Conservation (phyloP, 2,113 vertebrate genomes). For the Synchiropus splendidus region DNA sequence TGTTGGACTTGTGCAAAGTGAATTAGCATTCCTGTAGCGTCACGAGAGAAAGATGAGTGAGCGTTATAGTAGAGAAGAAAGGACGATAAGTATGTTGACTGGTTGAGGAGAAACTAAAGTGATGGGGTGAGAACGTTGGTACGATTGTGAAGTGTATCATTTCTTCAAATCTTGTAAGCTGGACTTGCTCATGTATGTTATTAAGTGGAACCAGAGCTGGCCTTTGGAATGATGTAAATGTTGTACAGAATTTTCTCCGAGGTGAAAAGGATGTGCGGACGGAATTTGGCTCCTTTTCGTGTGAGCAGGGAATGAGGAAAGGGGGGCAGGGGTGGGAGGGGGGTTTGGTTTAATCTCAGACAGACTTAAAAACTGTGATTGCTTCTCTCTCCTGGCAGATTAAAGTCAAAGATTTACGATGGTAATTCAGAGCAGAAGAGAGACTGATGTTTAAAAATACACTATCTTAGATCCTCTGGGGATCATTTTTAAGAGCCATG, state of each 20-base stretch:
- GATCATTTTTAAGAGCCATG: slow-evolving; percentile 32
- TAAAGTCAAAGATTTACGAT: not conserved
- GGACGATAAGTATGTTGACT: slow-evolving; percentile 52
- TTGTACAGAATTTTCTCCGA: slow-evolving; percentile 49
- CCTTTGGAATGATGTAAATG: slow-evolving; percentile 38
- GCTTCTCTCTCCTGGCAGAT: slow-evolving; percentile 36
- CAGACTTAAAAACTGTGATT: slow-evolving; percentile 54
- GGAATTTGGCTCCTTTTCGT: too few relatives aligned
- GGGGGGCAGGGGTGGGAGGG: slow-evolving; percentile 13
- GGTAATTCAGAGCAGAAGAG: slow-evolving; percentile 15
- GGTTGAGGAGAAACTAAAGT: slow-evolving; percentile 26
- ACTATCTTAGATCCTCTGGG: slow-evolving; percentile 9
- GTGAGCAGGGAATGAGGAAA: too few relatives aligned
- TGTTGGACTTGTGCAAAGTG: slow-evolving; percentile 18
- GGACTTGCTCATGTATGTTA: too few relatives aligned
- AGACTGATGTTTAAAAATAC: not conserved
- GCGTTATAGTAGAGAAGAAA: not conserved
- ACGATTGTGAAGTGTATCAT: slow-evolving; percentile 62
- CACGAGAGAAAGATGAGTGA: not conserved
- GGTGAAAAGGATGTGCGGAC: slow-evolving; percentile 20
- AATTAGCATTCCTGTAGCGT: slow-evolving; percentile 21
- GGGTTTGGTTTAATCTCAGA: slow-evolving; percentile 26
- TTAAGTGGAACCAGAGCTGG: slow-evolving; percentile 35
- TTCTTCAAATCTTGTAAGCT: too few relatives aligned
- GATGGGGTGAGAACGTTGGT: slow-evolving; percentile 65